Percentiles rank a stretch among this genome's conserved stretches.
phyloP scores from a whole-genome alignment of 2,113 vertebrate genomes.

The Brachypodius melanocephalos region DNA sequence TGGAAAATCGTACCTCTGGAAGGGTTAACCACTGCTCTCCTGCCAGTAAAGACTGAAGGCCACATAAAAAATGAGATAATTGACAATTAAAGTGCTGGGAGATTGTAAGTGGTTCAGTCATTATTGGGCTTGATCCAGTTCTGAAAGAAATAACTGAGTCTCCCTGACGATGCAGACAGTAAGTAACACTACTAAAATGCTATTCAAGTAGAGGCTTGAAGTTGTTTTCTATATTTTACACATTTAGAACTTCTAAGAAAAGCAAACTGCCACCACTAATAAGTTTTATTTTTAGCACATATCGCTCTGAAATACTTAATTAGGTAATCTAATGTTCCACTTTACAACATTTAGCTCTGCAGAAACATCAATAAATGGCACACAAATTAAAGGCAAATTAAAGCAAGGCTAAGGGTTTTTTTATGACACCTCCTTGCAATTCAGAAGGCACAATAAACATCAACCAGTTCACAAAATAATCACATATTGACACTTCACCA shows the following conservation, averaged over 20 bases:
- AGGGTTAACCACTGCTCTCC: background rate
- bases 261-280: background rate
- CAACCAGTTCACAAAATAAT: background rate
- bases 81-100: background rate
- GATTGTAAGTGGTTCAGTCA: background rate
- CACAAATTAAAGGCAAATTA: background rate
- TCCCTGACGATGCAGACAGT: background rate
- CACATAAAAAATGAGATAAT: conserved; percentile 11
- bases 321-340: conserved; percentile 23
- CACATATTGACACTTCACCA: background rate
- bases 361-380: background rate
- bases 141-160: background rate
- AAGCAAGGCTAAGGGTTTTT: background rate
- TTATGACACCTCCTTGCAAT: background rate
- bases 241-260: background rate
- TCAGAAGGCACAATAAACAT: background rate
- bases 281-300: conserved; percentile 34
- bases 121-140: background rate
- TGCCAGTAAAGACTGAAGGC: background rate
- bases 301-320: conserved; percentile 29
- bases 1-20: background rate
- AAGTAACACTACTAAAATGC: conserved; percentile 25
- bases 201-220: background rate
- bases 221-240: conserved; percentile 18
- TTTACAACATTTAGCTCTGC: conserved; percentile 3